These are phyloP conservation scores for Acinonyx jubatus DNA, from an alignment of 2,113 vertebrate species.

Conservation along the genomic window DNA sequence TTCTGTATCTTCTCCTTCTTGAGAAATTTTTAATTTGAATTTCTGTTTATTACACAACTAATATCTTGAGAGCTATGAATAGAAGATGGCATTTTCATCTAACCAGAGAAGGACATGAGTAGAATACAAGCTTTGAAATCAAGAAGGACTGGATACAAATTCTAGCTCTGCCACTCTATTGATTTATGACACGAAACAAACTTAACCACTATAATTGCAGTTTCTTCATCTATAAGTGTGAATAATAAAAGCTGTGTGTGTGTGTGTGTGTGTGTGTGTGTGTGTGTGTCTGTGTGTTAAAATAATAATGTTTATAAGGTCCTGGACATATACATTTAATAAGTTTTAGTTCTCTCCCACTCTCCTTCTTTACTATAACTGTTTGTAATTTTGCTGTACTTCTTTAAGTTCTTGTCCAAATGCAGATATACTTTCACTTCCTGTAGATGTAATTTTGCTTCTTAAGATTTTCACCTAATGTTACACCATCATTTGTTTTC, in stretches of 20 bases:
- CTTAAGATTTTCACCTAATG: background rate
- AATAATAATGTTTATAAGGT: background rate
- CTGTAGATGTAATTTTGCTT: background rate
- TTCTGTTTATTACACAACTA: slow-evolving; percentile 35
- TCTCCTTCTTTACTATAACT: background rate
- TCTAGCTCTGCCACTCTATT: background rate
- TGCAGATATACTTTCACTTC: background rate
- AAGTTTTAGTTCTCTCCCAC: background rate
- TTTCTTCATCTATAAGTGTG: background rate
- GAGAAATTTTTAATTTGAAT: slow-evolving; percentile 43
- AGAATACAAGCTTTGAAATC: background rate
- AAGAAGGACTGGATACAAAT: background rate
- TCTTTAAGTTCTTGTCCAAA: background rate
- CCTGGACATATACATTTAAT: background rate
- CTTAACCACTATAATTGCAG: background rate
- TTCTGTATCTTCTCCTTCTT: background rate
- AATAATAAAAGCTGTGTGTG: background rate
- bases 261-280: background rate
- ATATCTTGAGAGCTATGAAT: background rate
- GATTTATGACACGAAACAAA: background rate
- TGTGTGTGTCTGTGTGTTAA: background rate
- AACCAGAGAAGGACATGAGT: background rate
- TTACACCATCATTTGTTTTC: slow-evolving; percentile 6
- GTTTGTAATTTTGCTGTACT: background rate
- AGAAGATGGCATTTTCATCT: background rate